Percentiles rank a stretch among this genome's conserved stretches.
Conservation (phyloP, 1,140 invertebrate genomes). For the Camponotus pennsylvanicus region DNA sequence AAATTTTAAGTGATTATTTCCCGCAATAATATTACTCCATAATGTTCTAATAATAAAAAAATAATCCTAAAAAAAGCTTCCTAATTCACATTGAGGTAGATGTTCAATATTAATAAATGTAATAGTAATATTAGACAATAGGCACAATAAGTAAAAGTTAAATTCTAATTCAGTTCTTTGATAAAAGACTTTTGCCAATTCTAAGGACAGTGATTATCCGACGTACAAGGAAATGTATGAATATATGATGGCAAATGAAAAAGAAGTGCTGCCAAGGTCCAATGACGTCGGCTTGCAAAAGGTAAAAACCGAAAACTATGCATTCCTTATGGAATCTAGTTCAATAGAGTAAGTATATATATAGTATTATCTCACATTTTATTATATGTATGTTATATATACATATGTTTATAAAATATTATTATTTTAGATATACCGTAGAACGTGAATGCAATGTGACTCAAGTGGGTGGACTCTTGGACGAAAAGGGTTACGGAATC, state of each 20-base stretch:
- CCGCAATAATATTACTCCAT: not conserved
- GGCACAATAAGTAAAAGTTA: conserved; percentile 11
- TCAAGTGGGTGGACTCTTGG: conserved; percentile 92
- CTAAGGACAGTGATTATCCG: conserved; percentile 90
- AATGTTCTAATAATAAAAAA: not conserved
- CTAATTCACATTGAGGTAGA: conserved; percentile 3
- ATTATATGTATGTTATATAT: not conserved
- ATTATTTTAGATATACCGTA: conserved; percentile 87
- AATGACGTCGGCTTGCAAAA: conserved; percentile 91
- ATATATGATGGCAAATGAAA: conserved; percentile 90
- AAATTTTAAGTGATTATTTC: not conserved
- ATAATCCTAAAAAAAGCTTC: not conserved
- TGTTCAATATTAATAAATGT: too few relatives aligned
- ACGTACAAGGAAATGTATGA: conserved; percentile 91
- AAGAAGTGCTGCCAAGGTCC: conserved; percentile 88
- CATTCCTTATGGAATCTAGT: conserved; percentile 96
- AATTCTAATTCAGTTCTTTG: conserved; percentile 64
- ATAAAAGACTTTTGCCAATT: conserved; percentile 85
- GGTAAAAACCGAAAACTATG: conserved; percentile 89
- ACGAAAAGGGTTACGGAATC: conserved; percentile 96
- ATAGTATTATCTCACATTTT: not conserved
- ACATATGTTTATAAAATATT: not conserved
- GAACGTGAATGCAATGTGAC: conserved; percentile 94
- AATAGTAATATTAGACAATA: not conserved
- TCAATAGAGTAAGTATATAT: conserved; percentile 89